phyloP scores from a whole-genome alignment of 2,888 invertebrate genomes.

The Drosophila crucigera region DNA sequence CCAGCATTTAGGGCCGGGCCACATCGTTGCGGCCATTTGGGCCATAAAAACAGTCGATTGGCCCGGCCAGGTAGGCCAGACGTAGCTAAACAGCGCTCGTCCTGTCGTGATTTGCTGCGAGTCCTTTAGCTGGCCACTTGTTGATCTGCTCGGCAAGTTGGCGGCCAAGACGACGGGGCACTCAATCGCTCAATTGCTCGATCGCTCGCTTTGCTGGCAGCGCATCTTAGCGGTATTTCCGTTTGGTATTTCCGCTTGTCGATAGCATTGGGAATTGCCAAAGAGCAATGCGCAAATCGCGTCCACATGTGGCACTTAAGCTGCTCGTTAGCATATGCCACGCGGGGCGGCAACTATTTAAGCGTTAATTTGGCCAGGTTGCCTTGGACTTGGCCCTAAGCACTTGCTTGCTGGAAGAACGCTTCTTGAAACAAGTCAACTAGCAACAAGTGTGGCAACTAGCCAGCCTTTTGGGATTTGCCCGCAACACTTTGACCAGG shows the following conservation, averaged over 20 bases:
- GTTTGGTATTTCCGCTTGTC: constrained; percentile 49
- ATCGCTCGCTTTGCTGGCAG: background rate
- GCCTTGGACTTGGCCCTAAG: constrained; percentile 3
- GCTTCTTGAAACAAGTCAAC: constrained; percentile 26
- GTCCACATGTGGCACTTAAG: constrained; percentile 40
- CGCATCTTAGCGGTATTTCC: constrained; percentile 23
- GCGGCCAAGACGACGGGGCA: constrained; percentile 35
- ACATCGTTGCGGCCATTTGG: constrained; percentile 43
- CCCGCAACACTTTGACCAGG: constrained; percentile 22
- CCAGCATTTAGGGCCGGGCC: constrained; percentile 56
- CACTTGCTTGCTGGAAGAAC: constrained; percentile 17
- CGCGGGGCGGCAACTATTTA: constrained; percentile 39
- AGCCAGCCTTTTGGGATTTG: constrained; percentile 24
- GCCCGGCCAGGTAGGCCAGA: constrained; percentile 33
- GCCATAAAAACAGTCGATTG: constrained; percentile 40
- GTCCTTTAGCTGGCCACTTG: constrained; percentile 50
- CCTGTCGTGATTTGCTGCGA: background rate
- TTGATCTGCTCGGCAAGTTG: constrained; percentile 60
- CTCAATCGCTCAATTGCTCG: constrained; percentile 1
- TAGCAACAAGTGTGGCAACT: constrained; percentile 14
- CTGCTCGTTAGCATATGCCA: constrained; percentile 39
- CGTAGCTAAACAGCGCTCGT: background rate
- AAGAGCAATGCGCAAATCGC: constrained; percentile 20
- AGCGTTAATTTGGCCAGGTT: constrained; percentile 55
- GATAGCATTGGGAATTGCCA: constrained; percentile 44